Conservation (phyloP, 2,113 vertebrate species). For the Peucedramus taeniatus region DNA sequence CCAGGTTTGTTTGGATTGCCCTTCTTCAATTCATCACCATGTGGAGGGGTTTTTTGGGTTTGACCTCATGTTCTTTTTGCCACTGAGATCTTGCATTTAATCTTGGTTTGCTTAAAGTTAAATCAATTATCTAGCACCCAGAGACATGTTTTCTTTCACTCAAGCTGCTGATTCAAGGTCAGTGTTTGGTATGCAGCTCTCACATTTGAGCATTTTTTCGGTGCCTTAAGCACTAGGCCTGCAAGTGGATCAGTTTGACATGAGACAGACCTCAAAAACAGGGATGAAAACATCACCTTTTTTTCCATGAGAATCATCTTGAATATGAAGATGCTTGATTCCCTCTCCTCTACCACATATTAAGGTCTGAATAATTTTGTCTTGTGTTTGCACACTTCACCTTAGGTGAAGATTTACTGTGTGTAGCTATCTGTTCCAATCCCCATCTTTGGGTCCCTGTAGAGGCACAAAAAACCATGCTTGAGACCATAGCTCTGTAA, state of each 20-base stretch:
- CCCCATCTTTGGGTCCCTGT: neutral
- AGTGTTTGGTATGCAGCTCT: neutral
- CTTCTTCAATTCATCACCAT: neutral
- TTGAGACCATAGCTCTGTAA: neutral
- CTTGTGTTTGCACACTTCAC: neutral
- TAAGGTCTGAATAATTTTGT: neutral
- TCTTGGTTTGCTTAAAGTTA: neutral
- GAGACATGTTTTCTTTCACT: neutral
- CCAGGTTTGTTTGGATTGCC: neutral
- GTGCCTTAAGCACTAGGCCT: neutral
- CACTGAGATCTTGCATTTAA: neutral
- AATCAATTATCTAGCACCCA: neutral
- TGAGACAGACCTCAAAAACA: neutral
- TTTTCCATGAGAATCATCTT: neutral
- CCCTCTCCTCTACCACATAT: neutral
- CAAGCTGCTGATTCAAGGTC: neutral
- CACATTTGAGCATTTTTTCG: neutral
- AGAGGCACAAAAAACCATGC: neutral
- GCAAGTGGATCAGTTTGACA: neutral
- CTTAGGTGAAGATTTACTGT: neutral
- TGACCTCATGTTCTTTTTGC: neutral
- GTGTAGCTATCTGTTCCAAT: neutral
- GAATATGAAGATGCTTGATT: neutral
- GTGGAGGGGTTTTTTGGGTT: neutral
- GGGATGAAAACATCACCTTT: neutral